phyloP scores from a whole-genome alignment of 2,888 invertebrate genomes.

The Eupithecia insigniata region DNA sequence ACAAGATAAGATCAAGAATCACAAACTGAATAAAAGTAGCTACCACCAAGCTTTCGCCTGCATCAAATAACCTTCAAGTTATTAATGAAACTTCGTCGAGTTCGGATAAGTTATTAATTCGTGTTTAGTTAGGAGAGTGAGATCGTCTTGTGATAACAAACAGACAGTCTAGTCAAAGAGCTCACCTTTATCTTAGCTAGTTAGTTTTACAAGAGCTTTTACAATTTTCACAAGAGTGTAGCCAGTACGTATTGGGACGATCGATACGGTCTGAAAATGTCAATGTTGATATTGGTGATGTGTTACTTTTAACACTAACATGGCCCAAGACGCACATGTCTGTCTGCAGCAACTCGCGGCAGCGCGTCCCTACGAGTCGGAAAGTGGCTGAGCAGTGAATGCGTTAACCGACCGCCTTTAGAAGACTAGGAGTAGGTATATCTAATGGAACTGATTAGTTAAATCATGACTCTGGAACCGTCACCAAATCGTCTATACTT shows the following conservation, averaged over 20 bases:
- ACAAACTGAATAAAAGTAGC: neutral
- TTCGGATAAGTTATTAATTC: conserved; percentile 10
- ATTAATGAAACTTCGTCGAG: conserved; percentile 12
- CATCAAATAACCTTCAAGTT: conserved; percentile 17
- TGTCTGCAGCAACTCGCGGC: no score
- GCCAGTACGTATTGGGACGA: neutral
- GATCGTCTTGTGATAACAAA: conserved; percentile 7
- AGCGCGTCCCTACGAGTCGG: no score
- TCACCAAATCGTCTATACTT: no score
- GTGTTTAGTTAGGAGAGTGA: conserved; percentile 12
- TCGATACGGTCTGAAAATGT: neutral
- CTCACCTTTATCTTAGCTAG: neutral
- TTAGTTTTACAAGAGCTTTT: conserved; percentile 3
- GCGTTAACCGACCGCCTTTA: no score
- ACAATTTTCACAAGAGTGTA: neutral
- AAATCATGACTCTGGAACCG: no score
- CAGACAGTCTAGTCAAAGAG: neutral
- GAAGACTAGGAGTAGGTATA: no score
- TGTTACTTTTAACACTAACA: no score
- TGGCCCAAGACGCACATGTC: no score
- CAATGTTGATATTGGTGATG: no score
- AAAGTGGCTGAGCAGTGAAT: no score
- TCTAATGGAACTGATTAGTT: no score
- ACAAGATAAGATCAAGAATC: neutral
- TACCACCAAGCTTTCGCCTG: conserved; percentile 11